Conservation (phyloP, 2,113 vertebrate species). For the Panthera uncia region DNA sequence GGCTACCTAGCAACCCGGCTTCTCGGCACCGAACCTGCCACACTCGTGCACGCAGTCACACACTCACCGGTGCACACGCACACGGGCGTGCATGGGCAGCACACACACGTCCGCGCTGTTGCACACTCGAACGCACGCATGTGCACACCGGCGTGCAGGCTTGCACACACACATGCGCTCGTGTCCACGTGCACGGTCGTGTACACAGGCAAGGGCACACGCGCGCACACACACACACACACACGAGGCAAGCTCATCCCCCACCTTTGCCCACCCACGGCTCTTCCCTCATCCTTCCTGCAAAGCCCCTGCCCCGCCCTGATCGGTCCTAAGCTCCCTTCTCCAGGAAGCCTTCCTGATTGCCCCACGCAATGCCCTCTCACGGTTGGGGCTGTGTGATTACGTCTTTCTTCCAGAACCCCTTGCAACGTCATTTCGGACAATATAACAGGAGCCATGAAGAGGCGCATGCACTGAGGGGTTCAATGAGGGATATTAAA, state of each 20-base stretch:
- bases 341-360: background rate
- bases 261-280: background rate
- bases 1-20: constrained; percentile 55
- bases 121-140: fast-evolving
- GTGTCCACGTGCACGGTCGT: background rate
- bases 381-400: fast-evolving
- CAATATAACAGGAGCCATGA: background rate
- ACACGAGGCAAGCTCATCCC: background rate
- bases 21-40: background rate
- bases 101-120: background rate
- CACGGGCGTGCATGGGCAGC: too few species aligned
- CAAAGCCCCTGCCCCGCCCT: background rate
- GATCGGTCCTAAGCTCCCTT: background rate
- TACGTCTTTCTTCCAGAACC: background rate
- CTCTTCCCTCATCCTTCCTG: background rate
- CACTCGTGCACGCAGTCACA: background rate
- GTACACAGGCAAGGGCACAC: too few species aligned
- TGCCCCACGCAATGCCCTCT: fast-evolving
- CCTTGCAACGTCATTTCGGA: background rate
- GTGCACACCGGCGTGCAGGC: fast-evolving
- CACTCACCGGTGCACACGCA: background rate
- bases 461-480: background rate
- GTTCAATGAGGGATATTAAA: background rate
- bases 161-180: too few species aligned
- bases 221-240: background rate